Evolutionary conservation across 2,797 vertebrate genomes (phyloP).

Genomic region (Acanthurus leucopareius): DNA sequence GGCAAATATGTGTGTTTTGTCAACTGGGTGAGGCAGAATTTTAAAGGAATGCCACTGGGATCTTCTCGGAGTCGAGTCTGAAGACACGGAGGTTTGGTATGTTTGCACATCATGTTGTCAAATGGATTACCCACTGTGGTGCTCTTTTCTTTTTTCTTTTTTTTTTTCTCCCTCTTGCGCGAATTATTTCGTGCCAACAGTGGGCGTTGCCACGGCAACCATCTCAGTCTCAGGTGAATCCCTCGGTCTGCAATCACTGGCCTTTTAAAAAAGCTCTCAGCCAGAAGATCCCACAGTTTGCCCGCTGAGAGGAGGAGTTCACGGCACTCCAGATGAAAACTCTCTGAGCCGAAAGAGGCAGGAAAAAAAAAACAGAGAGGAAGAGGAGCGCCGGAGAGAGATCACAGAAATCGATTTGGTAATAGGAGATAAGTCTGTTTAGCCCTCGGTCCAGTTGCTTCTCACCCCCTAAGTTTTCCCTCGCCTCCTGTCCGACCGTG

Average conservation of each 20-base stretch:
- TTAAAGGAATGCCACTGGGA: slow-evolving; percentile 24
- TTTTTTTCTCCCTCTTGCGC: slow-evolving; percentile 9
- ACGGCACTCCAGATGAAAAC: slow-evolving; percentile 54
- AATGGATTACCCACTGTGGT: slow-evolving; percentile 65
- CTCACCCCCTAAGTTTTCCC: slow-evolving; percentile 20
- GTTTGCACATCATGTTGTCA: slow-evolving; percentile 69
- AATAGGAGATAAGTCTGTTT: slow-evolving; percentile 65
- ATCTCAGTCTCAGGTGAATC: slow-evolving; percentile 68
- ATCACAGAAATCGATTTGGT: slow-evolving; percentile 64
- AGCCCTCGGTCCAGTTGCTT: slow-evolving; percentile 58
- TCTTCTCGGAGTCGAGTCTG: slow-evolving; percentile 15
- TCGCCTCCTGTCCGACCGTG: slow-evolving; percentile 18
- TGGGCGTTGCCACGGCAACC: slow-evolving; percentile 76
- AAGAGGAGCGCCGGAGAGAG: slow-evolving; percentile 25
- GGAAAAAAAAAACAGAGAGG: slow-evolving; percentile 34
- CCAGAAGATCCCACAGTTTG: slow-evolving; percentile 64
- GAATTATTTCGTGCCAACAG: slow-evolving; percentile 55
- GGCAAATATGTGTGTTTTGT: background rate
- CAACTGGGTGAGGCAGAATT: slow-evolving; percentile 24
- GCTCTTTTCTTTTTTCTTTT: slow-evolving; percentile 16
- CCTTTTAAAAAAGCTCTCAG: slow-evolving; percentile 75
- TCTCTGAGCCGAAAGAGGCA: slow-evolving; percentile 38
- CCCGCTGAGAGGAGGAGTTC: slow-evolving; percentile 69
- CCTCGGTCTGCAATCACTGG: slow-evolving; percentile 72
- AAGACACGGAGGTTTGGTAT: slow-evolving; percentile 43